phyloP scores from a whole-genome alignment of 64 coral and sea anemone genomes.

The Porites lutea region DNA sequence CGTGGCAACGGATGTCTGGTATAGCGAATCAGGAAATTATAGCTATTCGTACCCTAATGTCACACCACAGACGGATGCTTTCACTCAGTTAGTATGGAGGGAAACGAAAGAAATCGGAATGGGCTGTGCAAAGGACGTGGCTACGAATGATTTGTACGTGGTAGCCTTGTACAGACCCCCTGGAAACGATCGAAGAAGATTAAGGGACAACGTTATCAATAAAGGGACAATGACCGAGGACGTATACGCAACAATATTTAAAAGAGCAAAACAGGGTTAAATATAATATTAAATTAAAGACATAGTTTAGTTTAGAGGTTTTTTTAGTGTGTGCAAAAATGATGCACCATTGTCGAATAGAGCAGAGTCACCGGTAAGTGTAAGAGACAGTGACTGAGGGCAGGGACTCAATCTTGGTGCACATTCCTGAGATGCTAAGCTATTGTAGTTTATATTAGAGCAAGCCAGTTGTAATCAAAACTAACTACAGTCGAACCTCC shows the following conservation, averaged over 20 bases:
- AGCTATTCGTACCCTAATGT: constrained; percentile 92
- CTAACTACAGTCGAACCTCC: too few relatives aligned
- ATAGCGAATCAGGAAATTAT: constrained; percentile 88
- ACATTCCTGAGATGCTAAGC: too few relatives aligned
- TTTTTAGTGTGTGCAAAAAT: too few relatives aligned
- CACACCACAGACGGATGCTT: constrained; percentile 82
- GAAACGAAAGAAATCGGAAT: constrained; percentile 78
- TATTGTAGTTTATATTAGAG: too few relatives aligned
- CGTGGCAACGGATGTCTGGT: constrained; percentile 93
- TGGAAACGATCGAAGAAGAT: constrained; percentile 65
- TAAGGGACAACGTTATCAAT: constrained; percentile 77
- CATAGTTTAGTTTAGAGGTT: too few relatives aligned
- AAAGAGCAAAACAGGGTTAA: constrained; percentile 55
- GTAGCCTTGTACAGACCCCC: constrained; percentile 87
- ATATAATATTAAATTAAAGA: too few relatives aligned
- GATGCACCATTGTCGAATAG: too few relatives aligned
- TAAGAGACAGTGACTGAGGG: too few relatives aligned
- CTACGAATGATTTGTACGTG: constrained; percentile 93
- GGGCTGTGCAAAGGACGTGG: constrained; percentile 90
- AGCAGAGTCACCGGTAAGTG: too few relatives aligned
- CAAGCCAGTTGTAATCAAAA: too few relatives aligned
- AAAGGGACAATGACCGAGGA: constrained; percentile 78
- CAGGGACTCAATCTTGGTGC: too few relatives aligned
- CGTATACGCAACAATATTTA: constrained; percentile 99
- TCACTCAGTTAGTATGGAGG: constrained; percentile 94